A percentile compares a stretch with the other conserved stretches of the same genome.
These are phyloP conservation scores for Ceratothoa steindachneri DNA, from an alignment of 2,888 invertebrate species.

Conservation along the genomic window DNA sequence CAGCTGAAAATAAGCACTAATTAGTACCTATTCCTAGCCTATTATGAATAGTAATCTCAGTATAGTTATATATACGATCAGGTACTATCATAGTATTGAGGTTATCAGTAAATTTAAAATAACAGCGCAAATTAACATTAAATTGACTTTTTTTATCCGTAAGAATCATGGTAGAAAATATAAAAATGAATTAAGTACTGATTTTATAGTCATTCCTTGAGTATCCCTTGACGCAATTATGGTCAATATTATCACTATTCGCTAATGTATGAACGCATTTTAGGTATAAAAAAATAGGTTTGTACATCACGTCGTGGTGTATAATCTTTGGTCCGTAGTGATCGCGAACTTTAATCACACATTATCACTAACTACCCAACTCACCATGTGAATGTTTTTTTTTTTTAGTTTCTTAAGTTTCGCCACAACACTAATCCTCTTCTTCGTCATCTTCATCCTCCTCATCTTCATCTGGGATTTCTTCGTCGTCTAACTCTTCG, in stretches of 20 bases:
- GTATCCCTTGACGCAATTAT: neutral
- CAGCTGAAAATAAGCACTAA: too few species aligned
- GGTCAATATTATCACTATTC: slow-evolving; percentile 11
- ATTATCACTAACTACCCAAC: neutral
- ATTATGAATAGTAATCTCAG: too few species aligned
- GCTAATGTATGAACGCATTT: slow-evolving; percentile 25
- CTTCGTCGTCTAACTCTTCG: slow-evolving; percentile 25
- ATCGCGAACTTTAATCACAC: neutral
- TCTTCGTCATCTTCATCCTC: slow-evolving; percentile 31
- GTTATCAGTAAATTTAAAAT: too few species aligned
- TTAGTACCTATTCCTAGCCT: too few species aligned
- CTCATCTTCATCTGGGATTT: slow-evolving; percentile 26
- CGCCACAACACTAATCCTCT: slow-evolving; percentile 13
- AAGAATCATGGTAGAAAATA: slow-evolving; percentile 37
- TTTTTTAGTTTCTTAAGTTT: neutral
- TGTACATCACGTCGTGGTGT: slow-evolving; percentile 30
- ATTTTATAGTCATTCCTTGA: slow-evolving; percentile 17
- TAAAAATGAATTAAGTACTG: slow-evolving; percentile 40
- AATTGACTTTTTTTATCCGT: too few species aligned
- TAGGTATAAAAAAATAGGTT: slow-evolving; percentile 42
- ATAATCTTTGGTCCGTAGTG: neutral
- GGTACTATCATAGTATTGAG: too few species aligned
- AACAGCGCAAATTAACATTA: too few species aligned
- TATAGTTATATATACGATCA: too few species aligned
- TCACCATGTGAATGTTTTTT: neutral